A percentile compares a stretch with the other conserved stretches of the same genome.
Conservation (phyloP, 2,888 invertebrate genomes). For the Minunthozetes semirufus region DNA sequence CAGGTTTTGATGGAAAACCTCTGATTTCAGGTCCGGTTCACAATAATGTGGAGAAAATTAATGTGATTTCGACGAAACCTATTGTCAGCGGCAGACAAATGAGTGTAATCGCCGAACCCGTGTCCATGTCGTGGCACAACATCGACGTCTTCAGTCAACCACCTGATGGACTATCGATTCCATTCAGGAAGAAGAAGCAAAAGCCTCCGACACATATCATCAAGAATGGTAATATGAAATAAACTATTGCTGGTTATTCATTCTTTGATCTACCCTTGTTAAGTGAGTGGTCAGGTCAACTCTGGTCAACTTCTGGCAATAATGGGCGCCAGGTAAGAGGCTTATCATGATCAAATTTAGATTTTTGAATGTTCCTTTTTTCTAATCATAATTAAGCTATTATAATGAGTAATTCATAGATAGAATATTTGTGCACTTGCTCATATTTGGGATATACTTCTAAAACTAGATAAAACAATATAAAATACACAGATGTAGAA, state of each 20-base stretch:
- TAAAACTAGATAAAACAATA: no score
- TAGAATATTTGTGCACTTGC: no score
- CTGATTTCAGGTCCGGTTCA: not conserved
- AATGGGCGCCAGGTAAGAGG: slow-evolving; percentile 59
- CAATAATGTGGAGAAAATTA: not conserved
- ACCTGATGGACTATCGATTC: not conserved
- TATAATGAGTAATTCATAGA: no score
- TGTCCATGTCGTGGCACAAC: slow-evolving; percentile 45
- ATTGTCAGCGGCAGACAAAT: not conserved
- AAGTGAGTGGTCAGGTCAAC: slow-evolving; percentile 73
- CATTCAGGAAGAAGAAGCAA: not conserved
- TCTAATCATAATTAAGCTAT: no score
- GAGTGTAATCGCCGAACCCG: slow-evolving; percentile 24
- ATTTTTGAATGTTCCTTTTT: no score
- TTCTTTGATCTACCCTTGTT: slow-evolving; percentile 39
- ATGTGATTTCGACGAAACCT: not conserved
- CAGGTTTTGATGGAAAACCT: not conserved
- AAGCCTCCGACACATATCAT: not conserved
- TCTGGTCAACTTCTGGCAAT: slow-evolving; percentile 79
- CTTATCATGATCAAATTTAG: no score
- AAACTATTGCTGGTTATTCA: not conserved
- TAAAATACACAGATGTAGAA: no score
- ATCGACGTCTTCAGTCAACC: slow-evolving; percentile 42
- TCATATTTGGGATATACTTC: no score
- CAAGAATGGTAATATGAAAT: slow-evolving; percentile 5